A percentile compares a stretch with the other conserved stretches of the same genome.
These are phyloP conservation scores for Lanistes nyassanus DNA, from an alignment of 1,140 invertebrate species.

Conservation along the genomic window DNA sequence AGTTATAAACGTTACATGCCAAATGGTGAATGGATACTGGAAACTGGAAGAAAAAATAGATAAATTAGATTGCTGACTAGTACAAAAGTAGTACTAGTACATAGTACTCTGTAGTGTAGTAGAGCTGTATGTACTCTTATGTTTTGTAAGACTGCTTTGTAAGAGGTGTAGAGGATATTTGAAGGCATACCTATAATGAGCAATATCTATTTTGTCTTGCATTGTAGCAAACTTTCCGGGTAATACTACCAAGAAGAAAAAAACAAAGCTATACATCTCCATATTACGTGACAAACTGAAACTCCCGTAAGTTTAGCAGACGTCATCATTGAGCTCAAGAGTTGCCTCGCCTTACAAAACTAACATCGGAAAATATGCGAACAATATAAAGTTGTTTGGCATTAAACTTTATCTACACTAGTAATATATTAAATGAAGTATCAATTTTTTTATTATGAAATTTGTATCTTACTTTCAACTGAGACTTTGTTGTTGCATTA, in stretches of 20 bases:
- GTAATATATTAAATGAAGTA: neutral
- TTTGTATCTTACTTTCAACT: neutral
- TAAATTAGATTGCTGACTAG: no score
- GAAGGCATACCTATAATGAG: slow-evolving; percentile 13
- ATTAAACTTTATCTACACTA: neutral
- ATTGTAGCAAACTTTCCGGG: slow-evolving; percentile 20
- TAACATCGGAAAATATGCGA: neutral
- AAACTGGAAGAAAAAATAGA: no score
- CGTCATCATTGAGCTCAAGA: slow-evolving; percentile 19
- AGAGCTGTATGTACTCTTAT: no score
- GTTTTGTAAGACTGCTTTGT: neutral
- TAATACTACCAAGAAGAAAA: neutral
- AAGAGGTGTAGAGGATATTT: neutral
- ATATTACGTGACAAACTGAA: neutral
- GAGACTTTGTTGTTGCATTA: neutral
- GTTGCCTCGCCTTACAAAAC: neutral
- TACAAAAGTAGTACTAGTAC: no score
- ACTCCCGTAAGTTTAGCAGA: slow-evolving; percentile 2
- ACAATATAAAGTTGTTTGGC: neutral
- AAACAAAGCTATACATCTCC: neutral
- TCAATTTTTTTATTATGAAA: neutral
- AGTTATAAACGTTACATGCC: no score
- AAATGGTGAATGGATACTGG: no score
- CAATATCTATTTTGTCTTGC: slow-evolving; percentile 26
- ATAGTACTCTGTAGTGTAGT: no score